These are phyloP conservation scores for Ceriagrion tenellum DNA, from an alignment of 2,888 invertebrate genomes.

Conservation along the genomic window DNA sequence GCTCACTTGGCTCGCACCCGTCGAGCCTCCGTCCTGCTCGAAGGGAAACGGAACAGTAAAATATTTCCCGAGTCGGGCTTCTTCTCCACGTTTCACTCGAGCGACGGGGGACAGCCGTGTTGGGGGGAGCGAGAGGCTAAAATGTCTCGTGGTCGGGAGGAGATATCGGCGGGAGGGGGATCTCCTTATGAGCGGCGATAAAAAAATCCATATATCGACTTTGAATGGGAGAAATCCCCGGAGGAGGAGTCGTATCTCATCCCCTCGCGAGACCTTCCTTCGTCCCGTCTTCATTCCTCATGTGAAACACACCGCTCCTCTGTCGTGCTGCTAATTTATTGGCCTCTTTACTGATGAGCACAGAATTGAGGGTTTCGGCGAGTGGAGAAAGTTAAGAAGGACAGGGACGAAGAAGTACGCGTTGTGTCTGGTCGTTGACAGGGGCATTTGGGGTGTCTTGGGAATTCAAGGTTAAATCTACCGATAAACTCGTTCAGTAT, in stretches of 20 bases:
- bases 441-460: too few species aligned
- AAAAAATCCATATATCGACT: conserved; percentile 63
- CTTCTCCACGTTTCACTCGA: not conserved
- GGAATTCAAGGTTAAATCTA: too few species aligned
- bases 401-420: not conserved
- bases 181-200: not conserved
- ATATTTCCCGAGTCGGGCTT: not conserved
- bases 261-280: not conserved
- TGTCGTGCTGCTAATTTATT: not conserved
- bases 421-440: too few species aligned
- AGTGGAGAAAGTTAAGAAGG: not conserved
- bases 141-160: conserved; percentile 31
- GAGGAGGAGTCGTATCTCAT: not conserved
- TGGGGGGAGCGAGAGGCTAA: not conserved
- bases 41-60: not conserved
- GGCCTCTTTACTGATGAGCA: not conserved
- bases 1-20: not conserved
- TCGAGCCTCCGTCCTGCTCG: not conserved
- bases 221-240: not conserved
- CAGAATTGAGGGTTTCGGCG: not conserved
- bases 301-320: not conserved
- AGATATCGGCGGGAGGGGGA: conserved; percentile 40
- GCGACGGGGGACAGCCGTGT: not conserved
- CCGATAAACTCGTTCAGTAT: too few species aligned
- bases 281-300: not conserved